Base-by-base conservation (phyloP, 2,888 invertebrate genomes). In the Cephus nigrinus region DNA sequence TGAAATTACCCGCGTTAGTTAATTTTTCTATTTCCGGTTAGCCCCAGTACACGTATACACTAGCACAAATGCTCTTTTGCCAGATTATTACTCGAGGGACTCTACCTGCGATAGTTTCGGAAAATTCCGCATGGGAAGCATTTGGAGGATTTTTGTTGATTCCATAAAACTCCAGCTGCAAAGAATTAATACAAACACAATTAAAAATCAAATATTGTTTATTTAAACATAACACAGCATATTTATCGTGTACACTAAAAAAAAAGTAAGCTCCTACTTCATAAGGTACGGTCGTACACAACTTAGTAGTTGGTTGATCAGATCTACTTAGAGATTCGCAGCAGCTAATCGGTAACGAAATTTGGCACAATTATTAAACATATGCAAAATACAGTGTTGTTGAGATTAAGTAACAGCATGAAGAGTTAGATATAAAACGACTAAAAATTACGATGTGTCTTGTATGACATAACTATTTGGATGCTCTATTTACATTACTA, bases 401-500 rank as follows among this genome's bases (percentile, higher is more conserved):
- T 71, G 71, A 71, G 31, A 71, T 71, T 71, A 31, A 33, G 32
- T 71, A 71, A 71, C 12, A 71, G 5, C 30, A 11, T 71, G 30
- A 71, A 71, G 23, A 30, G 30, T 71, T 12, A 71, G 71, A 33
- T 33, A 15, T 30, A 30, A 32, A 33, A 15, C 12, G 12, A 15
- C 32, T 71, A 71, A 71, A 71, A 31, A 33, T 71, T 71, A 71
- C 71, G 32, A 32, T 30, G 23, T 23, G 12, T 32, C 12, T 15
- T 33, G 71, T 30, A n/a, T 33, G 71, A 71, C 71, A 71, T 71
- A 71, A 71, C 71, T 71, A 71, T 23, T 71, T 33, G 71, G 32
- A 71, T 33, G 32, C 30, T 71, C 30, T 71, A 71, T 71, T 71
- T 71, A 71, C 71, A 71, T 32, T 71, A 71, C 32, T 55, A 55